Percentiles rank a stretch among this genome's conserved stretches.
phyloP scores from a whole-genome alignment of 2,113 vertebrate genomes.

The Serranochromis macrocephalus region DNA sequence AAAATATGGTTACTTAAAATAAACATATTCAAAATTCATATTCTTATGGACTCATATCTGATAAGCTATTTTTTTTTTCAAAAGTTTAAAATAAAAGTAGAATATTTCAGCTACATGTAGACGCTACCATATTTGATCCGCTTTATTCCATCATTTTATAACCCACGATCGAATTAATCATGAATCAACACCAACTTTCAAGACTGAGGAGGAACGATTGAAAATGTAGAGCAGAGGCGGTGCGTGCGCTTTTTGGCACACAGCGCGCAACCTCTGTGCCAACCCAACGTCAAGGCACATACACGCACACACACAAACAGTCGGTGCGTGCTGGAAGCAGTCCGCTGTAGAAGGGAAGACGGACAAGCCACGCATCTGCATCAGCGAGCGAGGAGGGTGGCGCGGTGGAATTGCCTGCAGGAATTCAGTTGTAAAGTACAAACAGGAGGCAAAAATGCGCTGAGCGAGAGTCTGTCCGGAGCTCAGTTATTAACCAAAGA shows the following conservation, averaged over 20 bases:
- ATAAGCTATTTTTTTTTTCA: background rate
- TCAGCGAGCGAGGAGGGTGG: conserved; percentile 1
- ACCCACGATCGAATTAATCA: background rate
- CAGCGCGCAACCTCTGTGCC: conserved; percentile 21
- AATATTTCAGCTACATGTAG: background rate
- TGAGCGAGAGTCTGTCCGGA: conserved; percentile 17
- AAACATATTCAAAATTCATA: background rate
- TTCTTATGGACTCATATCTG: background rate
- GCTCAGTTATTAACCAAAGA: conserved; percentile 5
- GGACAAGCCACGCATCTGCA: conserved; percentile 15
- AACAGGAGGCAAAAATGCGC: conserved; percentile 51
- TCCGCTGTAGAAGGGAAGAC: conserved; percentile 4
- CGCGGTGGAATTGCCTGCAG: conserved; percentile 33
- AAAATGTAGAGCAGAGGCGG: background rate
- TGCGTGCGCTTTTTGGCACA: conserved; percentile 27
- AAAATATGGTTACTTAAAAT: background rate
- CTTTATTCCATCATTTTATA: background rate
- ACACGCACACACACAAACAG: background rate
- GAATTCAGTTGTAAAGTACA: conserved; percentile 47
- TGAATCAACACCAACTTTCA: background rate
- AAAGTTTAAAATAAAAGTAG: background rate
- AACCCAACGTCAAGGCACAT: background rate
- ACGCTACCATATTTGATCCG: background rate
- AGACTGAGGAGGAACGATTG: background rate
- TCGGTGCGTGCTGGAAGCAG: background rate